Conservation (phyloP, 2,113 vertebrate genomes). For the Amphiprion percula region DNA sequence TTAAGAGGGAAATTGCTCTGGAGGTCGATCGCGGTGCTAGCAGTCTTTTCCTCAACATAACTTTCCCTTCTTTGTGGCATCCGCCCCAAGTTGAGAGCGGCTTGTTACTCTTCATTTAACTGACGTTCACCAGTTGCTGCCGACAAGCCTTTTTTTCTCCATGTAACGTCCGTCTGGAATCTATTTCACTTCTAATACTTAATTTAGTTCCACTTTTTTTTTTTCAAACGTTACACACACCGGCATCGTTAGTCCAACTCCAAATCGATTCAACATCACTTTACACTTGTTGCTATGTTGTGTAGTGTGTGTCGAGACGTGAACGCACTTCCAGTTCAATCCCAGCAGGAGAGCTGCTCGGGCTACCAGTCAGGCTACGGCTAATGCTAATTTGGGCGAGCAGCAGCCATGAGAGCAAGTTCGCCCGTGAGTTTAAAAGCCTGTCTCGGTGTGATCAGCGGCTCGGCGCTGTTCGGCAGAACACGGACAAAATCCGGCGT, state of each 20-base stretch:
- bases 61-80: conserved; percentile 65
- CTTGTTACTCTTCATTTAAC: conserved; percentile 36
- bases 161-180: conserved; percentile 19
- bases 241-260: conserved; percentile 12
- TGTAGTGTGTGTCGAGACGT: conserved; percentile 16
- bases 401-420: conserved; percentile 17
- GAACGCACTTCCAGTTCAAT: conserved; percentile 48
- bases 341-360: conserved; percentile 29
- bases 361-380: conserved; percentile 54
- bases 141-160: conserved; percentile 2
- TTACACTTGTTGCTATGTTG: conserved; percentile 69
- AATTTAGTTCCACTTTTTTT: neutral
- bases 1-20: neutral
- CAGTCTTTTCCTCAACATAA: conserved; percentile 53
- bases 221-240: neutral
- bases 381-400: conserved; percentile 67
- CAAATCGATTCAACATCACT: conserved; percentile 33
- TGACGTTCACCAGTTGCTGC: neutral
- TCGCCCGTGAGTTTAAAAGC: conserved; percentile 1
- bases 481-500: neutral
- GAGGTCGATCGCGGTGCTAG: conserved; percentile 19
- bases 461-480: neutral
- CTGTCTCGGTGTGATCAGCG: neutral
- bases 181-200: neutral
- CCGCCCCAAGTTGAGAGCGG: conserved; percentile 53